Base-by-base conservation (phyloP, 2,113 vertebrate genomes). In the Oxyura jamaicensis region DNA sequence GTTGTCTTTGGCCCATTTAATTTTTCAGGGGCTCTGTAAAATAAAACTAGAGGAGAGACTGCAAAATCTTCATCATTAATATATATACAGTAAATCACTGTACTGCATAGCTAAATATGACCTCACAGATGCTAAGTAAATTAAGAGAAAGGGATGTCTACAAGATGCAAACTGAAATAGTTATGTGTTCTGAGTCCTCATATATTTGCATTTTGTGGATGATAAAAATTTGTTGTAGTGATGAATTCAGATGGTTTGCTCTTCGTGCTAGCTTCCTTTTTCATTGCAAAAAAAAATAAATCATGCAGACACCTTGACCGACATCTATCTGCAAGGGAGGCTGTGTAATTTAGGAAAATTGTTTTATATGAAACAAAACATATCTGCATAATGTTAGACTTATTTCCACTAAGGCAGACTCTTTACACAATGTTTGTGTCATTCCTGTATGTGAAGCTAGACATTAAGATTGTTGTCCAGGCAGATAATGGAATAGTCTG, bases 201-300 rank as follows among this genome's bases (percentile, higher is more conserved):
- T 48, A 31, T 36, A 0, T 0, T 2, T 69, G n/a, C 6, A 11
- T 7, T 92, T 62, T 4, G 3, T 16, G 9, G 35, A 21, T 55
- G 18, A 89, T 25, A 44, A 35, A 56, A 66, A 52, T 67, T 39
- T 1, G 1, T 36, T 29, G 6, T 19, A 85, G 11, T 36, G 22
- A 39, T 39, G 31, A 82, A 66, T 87, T 75, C 56, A 33, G 11
- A 26, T 17, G 22, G 11, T 68, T 72, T 83, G 41, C 11, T 74
- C 55, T 46, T 65, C 8, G 13, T 72, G 28, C 26, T 65, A 42
- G 33, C 6, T 55, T 72, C 10, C 1, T 4, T 77, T 78, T 91
- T 82, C 36, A 9, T 26, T 85, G 28, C 28, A 56, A 77, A 62
- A 48, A 31, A 23, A 26, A 36, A 80, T 55, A 83, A 74, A 23